These are phyloP conservation scores for Macaria liturata DNA, from an alignment of 2,888 invertebrate genomes.

Conservation along the genomic window DNA sequence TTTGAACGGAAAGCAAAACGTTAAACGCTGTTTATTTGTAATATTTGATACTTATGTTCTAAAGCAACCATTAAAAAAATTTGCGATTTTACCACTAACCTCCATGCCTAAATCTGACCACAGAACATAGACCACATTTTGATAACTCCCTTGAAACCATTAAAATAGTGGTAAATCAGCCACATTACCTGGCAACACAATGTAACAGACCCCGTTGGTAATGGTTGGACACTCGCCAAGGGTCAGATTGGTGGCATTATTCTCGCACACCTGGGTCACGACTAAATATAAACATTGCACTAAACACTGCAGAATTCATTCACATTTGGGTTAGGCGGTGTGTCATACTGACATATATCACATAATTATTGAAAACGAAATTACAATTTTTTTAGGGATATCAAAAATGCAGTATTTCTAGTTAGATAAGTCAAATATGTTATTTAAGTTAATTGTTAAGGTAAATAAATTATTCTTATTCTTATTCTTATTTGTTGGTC, in stretches of 20 bases:
- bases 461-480: too few species aligned
- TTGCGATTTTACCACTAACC: too few species aligned
- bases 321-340: conserved; percentile 8
- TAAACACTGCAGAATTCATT: conserved; percentile 29
- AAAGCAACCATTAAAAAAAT: too few species aligned
- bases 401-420: too few species aligned
- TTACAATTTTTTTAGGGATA: too few species aligned
- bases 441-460: too few species aligned
- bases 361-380: neutral
- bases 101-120: neutral
- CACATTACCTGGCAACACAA: conserved; percentile 15
- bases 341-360: conserved; percentile 9
- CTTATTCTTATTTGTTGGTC: too few species aligned
- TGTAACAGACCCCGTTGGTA: conserved; percentile 16
- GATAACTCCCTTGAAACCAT: too few species aligned
- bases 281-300: conserved; percentile 47
- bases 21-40: too few species aligned
- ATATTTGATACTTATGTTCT: too few species aligned
- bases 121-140: neutral
- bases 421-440: too few species aligned
- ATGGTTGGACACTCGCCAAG: conserved; percentile 38
- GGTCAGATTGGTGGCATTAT: conserved; percentile 35
- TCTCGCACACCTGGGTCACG: conserved; percentile 49
- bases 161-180: neutral
- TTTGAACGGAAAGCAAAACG: too few species aligned